These are phyloP conservation scores for Eubasilissa splendida DNA, from an alignment of 2,888 invertebrate species.

Conservation along the genomic window DNA sequence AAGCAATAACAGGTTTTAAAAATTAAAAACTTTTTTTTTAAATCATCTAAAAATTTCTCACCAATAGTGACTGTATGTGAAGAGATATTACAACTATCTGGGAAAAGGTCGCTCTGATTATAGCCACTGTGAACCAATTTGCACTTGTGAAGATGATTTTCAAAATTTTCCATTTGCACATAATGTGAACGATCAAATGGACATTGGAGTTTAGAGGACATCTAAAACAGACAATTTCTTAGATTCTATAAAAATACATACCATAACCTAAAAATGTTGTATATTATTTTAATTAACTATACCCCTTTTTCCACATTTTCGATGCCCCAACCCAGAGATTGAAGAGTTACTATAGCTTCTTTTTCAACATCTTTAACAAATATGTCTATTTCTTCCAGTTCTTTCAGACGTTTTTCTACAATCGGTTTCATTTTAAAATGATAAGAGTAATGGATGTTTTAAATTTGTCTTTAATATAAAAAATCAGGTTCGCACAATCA, in stretches of 20 bases:
- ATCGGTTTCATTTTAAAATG: background rate
- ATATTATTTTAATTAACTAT: background rate
- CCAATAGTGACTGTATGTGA: slow-evolving; percentile 6
- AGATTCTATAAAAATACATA: no score
- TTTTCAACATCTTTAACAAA: slow-evolving; percentile 39
- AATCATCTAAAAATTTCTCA: background rate
- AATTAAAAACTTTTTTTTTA: background rate
- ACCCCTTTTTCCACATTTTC: slow-evolving; percentile 24
- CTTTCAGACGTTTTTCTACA: slow-evolving; percentile 28
- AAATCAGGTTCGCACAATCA: no score
- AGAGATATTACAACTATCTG: background rate
- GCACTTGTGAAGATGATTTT: slow-evolving; percentile 35
- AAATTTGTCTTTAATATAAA: no score
- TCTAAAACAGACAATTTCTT: slow-evolving; percentile 2
- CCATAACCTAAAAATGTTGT: background rate
- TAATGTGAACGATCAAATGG: slow-evolving; percentile 41
- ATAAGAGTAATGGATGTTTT: background rate
- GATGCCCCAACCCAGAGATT: slow-evolving; percentile 49
- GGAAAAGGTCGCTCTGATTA: background rate
- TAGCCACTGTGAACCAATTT: slow-evolving; percentile 7
- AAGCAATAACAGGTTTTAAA: background rate
- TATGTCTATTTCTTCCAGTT: slow-evolving; percentile 35
- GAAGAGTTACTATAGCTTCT: slow-evolving; percentile 40
- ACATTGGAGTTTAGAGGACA: slow-evolving; percentile 22
- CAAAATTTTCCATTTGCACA: slow-evolving; percentile 21